Evolutionary conservation across 2,888 invertebrate genomes (phyloP), one percentile per base, ranked within the genome.

Genomic region (Ectemnius continuus): DNA sequence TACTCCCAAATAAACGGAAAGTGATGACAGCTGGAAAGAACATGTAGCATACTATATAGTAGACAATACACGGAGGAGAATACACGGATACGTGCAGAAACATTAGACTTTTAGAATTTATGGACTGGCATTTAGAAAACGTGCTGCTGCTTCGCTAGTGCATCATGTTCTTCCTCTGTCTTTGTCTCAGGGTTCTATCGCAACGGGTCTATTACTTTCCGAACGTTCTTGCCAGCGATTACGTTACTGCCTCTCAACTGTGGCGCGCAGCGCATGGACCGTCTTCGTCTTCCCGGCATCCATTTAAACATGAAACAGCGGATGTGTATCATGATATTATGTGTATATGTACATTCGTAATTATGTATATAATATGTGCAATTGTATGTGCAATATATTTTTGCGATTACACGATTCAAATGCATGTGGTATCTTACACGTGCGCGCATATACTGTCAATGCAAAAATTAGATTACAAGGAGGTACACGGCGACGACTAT

Each of bases 321-420:
- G 72, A 78, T 74, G 74, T 66, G 64, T 70, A 75, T 57, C 68
- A 74, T 74, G 81, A 80, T 61, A 65, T 72, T 72, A 66, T 73
- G 16, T 52, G 16, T 64, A 72, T 76, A 77, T 75, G 74, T 70
- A 76, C 77, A 75, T 57, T 72, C 71, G 76, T 70, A 73, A 36
- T 18, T 68, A 63, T 67, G 23, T 61, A 66, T 73, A 57, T 85
- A 85, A 78, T 86, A 85, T 86, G 86, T 86, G 86, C 85, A 86
- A 65, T 83, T 77, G 80, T 86, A 82, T 86, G 86, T 86, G 86
- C 84, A 86, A 83, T 79, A 85, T 76, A 85, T 80, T 85, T 81
- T 16, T 82, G 81, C 83, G 84, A 68, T 78, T 83, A 83, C 65
- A 82, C 75, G 78, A 72, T 73, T 78, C 78, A 81, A 80, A 80